Evolutionary conservation across 2,888 invertebrate species (phyloP), one percentile per base, ranked within the genome.

Genomic region (Cloeon dipterum): DNA sequence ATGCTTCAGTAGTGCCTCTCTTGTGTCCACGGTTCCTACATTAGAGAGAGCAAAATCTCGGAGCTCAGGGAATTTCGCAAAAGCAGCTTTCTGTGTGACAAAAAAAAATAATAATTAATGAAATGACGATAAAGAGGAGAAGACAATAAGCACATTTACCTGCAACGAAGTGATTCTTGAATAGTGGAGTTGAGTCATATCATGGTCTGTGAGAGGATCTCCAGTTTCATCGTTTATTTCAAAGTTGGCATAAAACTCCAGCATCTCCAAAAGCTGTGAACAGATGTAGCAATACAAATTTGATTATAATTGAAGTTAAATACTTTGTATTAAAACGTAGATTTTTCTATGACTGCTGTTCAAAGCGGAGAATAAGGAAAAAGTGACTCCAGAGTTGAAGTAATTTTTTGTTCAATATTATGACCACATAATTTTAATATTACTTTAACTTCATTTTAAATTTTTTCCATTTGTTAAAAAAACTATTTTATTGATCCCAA

Each of bases 181-280:
- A 54, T 96, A 98, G 57, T 98, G 98, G 20, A 79, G 61, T 49
- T 86, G 73, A 23, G 86, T 85, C 74, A 96, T 89, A 49, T 94
- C 88, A 42, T 82, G 74, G 50, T 94, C 88, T 0, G 81, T 83
- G 46, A 96, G 63, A 0, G 93, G 83, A 53, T 93, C 91, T 0
- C 96, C 96, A 1, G 83, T 81, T 49, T 83, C 81, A 51, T 98
- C 96, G 55, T 86, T 89, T 43, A 98, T 98, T 61, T 99, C 98
- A 57, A 98, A 99, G 41, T 85, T 70, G 0, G 86, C 75, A 57
- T 98, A 99, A 54, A 96, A 94, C 52, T 88, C 88, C 37, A 99
- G 59, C 77, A 91, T 89, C 45, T 89, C 83, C 47, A 96, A 58
- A 4, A 98, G 63, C 83, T 94, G 66, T 10, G 68, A 68, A 43